Evolutionary conservation across 1,140 invertebrate species (phyloP), one percentile per base, ranked within the genome.

Genomic region (Himalopsyche phryganea): DNA sequence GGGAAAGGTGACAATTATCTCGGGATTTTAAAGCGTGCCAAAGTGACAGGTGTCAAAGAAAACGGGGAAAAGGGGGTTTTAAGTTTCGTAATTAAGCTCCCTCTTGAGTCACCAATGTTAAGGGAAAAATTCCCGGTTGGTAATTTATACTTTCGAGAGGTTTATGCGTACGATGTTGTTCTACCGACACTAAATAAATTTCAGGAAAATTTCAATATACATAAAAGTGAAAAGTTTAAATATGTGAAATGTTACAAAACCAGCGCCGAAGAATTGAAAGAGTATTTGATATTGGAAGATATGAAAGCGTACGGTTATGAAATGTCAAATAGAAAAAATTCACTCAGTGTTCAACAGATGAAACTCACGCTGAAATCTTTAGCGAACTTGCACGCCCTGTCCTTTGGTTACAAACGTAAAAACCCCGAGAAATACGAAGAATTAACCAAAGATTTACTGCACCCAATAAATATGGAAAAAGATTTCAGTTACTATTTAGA

Each of bases 231-330:
- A 20, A 41, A 38, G 18, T 20, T 51, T 20, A 41, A n/a, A 14
- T 41, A 11, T 14, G 49, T 38, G 2, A 51, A 53, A 18, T 53
- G 19, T 19, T 54, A 50, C 19, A 47, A 36, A 19, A 44, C 32
- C 2, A 17, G 54, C 35, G 15, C 20, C 9, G 53, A 50, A 18
- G 32, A 85, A 82, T 28, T 53, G 0, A 38, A 54, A 23, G 60
- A 63, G 33, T 15, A 78, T 10, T 70, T 81, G 1, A 72, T 76
- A 2, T 73, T 85, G 67, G 81, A 84, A 50, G 82, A 85, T 63
- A 60, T 83, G 10, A 58, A 63, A 7, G 65, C 67, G 9, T 66
- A 66, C n/a, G 80, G 77, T 2, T 84, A 78, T 51, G 68, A 67
- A 11, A 82, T 82, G 74, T 72, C 67, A 1, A 77, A 83, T 61